These are phyloP conservation scores for Lineus longissimus DNA, from an alignment of 1,140 invertebrate genomes.

Conservation along the genomic window DNA sequence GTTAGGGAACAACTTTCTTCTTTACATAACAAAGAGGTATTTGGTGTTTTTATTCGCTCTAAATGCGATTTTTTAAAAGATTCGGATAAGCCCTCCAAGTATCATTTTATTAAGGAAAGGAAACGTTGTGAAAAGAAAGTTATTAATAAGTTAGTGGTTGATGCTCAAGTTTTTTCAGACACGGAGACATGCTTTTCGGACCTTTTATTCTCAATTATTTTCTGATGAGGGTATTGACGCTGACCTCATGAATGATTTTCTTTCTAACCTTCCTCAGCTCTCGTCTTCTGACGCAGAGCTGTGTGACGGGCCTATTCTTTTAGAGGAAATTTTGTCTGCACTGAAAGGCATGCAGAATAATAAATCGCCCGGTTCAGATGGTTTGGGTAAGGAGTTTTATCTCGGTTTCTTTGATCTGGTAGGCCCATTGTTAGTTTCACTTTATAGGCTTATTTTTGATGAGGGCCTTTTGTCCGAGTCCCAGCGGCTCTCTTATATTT, in stretches of 20 bases:
- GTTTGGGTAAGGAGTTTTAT: slow-evolving; percentile 28
- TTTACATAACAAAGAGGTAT: slow-evolving; percentile 10
- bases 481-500: slow-evolving; percentile 24
- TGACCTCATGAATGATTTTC: slow-evolving; percentile 17
- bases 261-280: slow-evolving; percentile 20
- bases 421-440: slow-evolving; percentile 13
- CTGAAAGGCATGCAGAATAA: slow-evolving; percentile 18
- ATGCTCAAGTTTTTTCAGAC: slow-evolving; percentile 4
- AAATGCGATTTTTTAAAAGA: slow-evolving; percentile 16
- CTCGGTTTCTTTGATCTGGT: slow-evolving; percentile 22
- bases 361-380: slow-evolving; percentile 29
- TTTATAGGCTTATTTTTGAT: slow-evolving; percentile 20
- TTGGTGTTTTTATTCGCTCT: slow-evolving; percentile 15
- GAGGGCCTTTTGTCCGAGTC: slow-evolving; percentile 13
- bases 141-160: slow-evolving; percentile 11
- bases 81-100: slow-evolving; percentile 20
- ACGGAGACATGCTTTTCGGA: slow-evolving; percentile 12
- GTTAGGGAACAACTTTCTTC: slow-evolving; percentile 12
- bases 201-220: slow-evolving; percentile 27
- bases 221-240: slow-evolving; percentile 14
- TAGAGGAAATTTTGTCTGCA: slow-evolving; percentile 13
- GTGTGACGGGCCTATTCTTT: slow-evolving; percentile 18
- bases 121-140: slow-evolving; percentile 15
- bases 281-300: background rate
- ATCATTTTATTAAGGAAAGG: slow-evolving; percentile 17